Base-by-base conservation (phyloP, 1,140 invertebrate species). In the Dysdera silvatica region DNA sequence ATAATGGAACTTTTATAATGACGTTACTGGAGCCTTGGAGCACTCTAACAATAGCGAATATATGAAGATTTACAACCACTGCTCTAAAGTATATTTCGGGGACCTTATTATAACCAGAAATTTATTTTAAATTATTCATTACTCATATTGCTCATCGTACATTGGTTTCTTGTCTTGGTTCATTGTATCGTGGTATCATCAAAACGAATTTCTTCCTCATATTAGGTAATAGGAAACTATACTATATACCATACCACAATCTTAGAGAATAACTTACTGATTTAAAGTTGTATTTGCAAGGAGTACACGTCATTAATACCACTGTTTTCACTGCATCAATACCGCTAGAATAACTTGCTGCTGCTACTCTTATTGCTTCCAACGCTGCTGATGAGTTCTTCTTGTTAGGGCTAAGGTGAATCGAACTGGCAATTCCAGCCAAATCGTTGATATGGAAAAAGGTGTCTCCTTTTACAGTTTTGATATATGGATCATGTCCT, bases 401-500 rank as follows among this genome's bases (percentile, higher is more conserved):
- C 28, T 58, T 64, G 18, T 52, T 40, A 56, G 16, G 52, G 18
- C 35, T 33, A 5, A 43, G 3, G 26, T 58, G 57, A 5, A 64
- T 35, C 16, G 48, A 33, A 4, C 45, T 37, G 16, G 29, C 35
- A 23, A 58, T 29, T 18, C 48, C 7, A 24, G 8, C 18, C 3
- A 64, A 45, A 18, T 64, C 61, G 41, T 55, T 64, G 1, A 48
- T 43, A 20, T 20, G 33, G 40, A 64, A 64, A 23, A 79, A 79
- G 24, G 79, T 67, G 37, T 77, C 66, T n/a, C 77, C 76, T 37
- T 77, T 72, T 16, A 77, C 74, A 0, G 80, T 81, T 47, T 75
- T 74, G 7, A 74, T 84, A 26, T 84, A 81, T 0, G 88, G 84
- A 29, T 84, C 80, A 8, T 87, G 80, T 6, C 84, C 82, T 66